A percentile compares a stretch with the other conserved stretches of the same genome.
These are phyloP conservation scores for Paralichthys olivaceus DNA, from an alignment of 2,113 vertebrate species.

Conservation along the genomic window DNA sequence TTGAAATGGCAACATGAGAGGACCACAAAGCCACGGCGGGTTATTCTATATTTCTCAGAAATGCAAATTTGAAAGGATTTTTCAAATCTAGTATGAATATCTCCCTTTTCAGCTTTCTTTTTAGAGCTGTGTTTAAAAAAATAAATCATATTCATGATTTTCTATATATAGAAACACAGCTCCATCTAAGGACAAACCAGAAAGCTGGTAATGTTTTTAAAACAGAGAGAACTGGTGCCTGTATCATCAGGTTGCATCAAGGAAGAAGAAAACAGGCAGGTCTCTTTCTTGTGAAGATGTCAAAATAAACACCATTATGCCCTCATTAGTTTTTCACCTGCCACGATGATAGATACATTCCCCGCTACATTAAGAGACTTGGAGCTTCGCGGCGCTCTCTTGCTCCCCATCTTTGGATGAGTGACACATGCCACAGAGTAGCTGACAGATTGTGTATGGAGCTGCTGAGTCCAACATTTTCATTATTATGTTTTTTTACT, in stretches of 20 bases:
- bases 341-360: conserved; percentile 16
- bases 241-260: neutral
- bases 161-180: neutral
- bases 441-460: conserved; percentile 1
- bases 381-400: neutral
- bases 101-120: neutral
- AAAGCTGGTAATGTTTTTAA: neutral
- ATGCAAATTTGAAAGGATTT: neutral
- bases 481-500: neutral
- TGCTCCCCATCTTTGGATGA: neutral
- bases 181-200: neutral
- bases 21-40: neutral
- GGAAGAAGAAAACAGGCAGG: conserved; percentile 2
- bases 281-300: conserved; percentile 11
- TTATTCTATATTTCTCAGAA: neutral
- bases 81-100: conserved; percentile 10
- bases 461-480: neutral
- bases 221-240: neutral
- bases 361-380: neutral
- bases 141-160: neutral
- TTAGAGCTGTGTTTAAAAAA: neutral
- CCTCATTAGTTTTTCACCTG: conserved; percentile 19
- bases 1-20: neutral
- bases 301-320: neutral
- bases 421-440: neutral